A percentile compares a stretch with the other conserved stretches of the same genome.
These are phyloP conservation scores for Drosophila tropicalis DNA, from an alignment of 1,140 invertebrate species.

Conservation along the genomic window DNA sequence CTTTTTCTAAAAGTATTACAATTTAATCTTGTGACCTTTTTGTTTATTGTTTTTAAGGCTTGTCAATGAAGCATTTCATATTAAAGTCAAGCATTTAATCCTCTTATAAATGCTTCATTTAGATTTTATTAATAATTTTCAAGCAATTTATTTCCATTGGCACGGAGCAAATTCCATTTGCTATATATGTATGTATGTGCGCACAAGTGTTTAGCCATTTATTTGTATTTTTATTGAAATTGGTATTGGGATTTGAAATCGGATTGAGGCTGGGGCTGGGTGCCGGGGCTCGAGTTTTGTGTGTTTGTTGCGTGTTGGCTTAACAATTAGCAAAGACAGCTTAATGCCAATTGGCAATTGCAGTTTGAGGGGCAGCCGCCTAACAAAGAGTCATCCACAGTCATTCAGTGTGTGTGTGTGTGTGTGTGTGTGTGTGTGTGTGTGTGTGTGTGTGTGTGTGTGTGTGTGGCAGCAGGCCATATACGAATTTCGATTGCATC, in stretches of 20 bases:
- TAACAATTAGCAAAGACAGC: constrained; percentile 60
- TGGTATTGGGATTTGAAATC: neutral
- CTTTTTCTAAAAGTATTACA: neutral
- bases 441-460: constrained; percentile 20
- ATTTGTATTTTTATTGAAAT: constrained; percentile 32
- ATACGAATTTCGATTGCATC: constrained; percentile 46
- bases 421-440: constrained; percentile 15
- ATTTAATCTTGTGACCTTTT: neutral
- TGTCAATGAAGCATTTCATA: neutral
- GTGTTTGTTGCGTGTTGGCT: constrained; percentile 59
- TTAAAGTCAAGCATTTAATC: neutral
- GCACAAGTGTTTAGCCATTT: constrained; percentile 36
- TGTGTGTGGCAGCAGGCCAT: constrained; percentile 33
- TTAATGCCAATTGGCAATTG: constrained; percentile 45
- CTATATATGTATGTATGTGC: neutral
- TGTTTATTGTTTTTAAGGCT: neutral
- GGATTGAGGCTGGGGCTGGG: neutral
- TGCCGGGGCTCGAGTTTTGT: constrained; percentile 9
- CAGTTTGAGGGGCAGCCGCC: constrained; percentile 24
- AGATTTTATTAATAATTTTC: neutral
- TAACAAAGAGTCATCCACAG: constrained; percentile 28
- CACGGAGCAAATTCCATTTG: neutral
- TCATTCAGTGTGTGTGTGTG: neutral
- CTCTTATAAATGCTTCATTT: constrained; percentile 3
- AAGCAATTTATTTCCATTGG: neutral